Evolutionary conservation across 2,888 invertebrate genomes (phyloP).

Genomic region (Clusia tigrina): DNA sequence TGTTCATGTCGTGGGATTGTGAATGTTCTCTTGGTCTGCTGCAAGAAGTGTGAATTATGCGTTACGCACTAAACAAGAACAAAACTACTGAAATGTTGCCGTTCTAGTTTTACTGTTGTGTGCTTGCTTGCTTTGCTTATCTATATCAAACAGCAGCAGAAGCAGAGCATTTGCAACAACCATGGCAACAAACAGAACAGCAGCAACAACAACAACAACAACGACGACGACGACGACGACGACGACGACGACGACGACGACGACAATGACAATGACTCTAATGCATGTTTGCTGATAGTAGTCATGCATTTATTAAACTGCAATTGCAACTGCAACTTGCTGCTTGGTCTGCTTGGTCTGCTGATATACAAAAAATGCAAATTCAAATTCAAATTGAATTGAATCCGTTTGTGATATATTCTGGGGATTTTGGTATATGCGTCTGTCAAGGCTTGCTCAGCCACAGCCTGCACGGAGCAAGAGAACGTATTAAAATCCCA

Average conservation of each 20-base stretch:
- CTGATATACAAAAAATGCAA: not conserved
- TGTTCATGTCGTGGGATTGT: not conserved
- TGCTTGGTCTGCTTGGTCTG: not conserved
- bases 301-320: constrained; percentile 4
- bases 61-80: not conserved
- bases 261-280: constrained; percentile 20
- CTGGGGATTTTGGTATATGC: not conserved
- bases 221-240: constrained; percentile 19
- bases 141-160: not conserved
- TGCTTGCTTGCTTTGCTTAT: not conserved
- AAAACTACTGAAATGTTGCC: not conserved
- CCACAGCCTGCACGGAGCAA: too few species aligned
- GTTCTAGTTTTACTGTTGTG: not conserved
- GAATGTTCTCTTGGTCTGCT: not conserved
- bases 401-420: not conserved
- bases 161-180: too few species aligned
- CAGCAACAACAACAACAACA: constrained; percentile 31
- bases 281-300: constrained; percentile 12
- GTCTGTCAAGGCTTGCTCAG: too few species aligned
- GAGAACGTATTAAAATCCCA: not conserved
- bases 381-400: constrained; percentile 5
- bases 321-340: not conserved
- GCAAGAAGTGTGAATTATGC: constrained; percentile 3
- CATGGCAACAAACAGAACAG: too few species aligned
- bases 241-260: constrained; percentile 15